Evolutionary conservation across 2,797 vertebrate species (phyloP).

Genomic region (Columba guinea): DNA sequence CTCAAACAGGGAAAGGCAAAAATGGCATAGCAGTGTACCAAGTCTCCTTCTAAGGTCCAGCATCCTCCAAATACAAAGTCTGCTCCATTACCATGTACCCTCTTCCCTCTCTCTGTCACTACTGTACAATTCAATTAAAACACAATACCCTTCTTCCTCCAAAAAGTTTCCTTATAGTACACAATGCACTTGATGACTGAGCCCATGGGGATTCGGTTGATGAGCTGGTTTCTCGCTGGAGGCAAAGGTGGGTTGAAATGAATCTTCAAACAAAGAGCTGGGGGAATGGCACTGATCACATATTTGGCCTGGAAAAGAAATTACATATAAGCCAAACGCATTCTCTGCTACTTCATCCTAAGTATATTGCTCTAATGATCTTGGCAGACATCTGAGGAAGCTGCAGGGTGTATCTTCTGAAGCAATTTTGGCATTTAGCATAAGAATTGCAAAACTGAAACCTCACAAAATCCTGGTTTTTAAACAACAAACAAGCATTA

Average conservation of each 20-base stretch:
- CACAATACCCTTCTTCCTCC: conserved; percentile 89
- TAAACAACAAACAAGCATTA: conserved; percentile 2
- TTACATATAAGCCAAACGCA: not conserved
- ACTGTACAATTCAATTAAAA: not conserved
- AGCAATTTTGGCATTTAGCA: not conserved
- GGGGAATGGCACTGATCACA: conserved; percentile 89
- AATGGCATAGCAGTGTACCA: not conserved
- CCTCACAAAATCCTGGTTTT: not conserved
- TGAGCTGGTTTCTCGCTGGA: conserved; percentile 92
- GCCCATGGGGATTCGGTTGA: conserved; percentile 92
- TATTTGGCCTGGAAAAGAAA: conserved; percentile 85
- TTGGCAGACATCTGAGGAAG: not conserved
- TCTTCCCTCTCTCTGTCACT: not conserved
- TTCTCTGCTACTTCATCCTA: not conserved
- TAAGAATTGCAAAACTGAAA: not conserved
- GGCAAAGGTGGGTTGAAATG: conserved; percentile 94
- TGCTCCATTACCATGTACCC: not conserved
- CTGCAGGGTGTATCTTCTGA: not conserved
- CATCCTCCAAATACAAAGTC: not conserved
- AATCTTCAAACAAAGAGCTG: conserved; percentile 88
- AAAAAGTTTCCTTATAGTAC: conserved; percentile 96
- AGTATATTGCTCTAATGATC: not conserved
- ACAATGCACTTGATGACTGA: conserved; percentile 98
- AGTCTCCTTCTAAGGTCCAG: not conserved
- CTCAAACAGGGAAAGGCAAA: not conserved